Conservation (phyloP, 2,797 vertebrate species). For the Siniperca undulata region DNA sequence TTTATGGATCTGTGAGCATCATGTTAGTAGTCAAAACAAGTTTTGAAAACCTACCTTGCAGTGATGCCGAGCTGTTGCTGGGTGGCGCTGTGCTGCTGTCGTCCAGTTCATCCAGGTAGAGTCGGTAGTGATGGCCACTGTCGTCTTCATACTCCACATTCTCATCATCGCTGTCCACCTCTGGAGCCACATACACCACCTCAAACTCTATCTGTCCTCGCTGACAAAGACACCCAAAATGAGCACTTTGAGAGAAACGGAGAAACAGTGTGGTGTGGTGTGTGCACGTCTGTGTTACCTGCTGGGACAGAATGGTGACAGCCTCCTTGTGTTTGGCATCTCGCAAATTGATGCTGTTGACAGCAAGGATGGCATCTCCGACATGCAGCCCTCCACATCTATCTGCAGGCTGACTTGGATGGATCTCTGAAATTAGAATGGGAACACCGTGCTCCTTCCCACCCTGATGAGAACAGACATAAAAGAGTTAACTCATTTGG, state of each 20-base stretch:
- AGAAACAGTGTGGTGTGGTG: too few relatives aligned
- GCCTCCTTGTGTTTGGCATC: conserved; percentile 99
- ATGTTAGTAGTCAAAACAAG: not conserved
- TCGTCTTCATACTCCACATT: conserved; percentile 99
- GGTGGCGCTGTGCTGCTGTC: conserved; percentile 84
- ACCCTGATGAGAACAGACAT: conserved; percentile 83
- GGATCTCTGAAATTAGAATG: conserved; percentile 98
- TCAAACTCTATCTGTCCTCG: conserved; percentile 98
- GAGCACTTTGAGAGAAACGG: not conserved
- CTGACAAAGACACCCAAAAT: conserved; percentile 76
- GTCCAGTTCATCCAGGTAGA: conserved; percentile 97
- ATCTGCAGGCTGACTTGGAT: conserved; percentile 94
- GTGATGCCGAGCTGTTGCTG: conserved; percentile 84
- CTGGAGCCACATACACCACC: conserved; percentile 98
- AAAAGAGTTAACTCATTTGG: not conserved
- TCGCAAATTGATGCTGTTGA: conserved; percentile 97
- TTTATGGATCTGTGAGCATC: not conserved
- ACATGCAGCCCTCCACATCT: conserved; percentile 96
- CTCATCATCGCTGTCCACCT: conserved; percentile 98
- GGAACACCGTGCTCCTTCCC: conserved; percentile 99
- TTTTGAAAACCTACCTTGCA: conserved; percentile 85
- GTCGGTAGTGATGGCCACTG: conserved; percentile 95
- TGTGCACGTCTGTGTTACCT: conserved; percentile 81
- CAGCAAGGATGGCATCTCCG: conserved; percentile 96
- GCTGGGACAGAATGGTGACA: conserved; percentile 97